Conservation (phyloP, 2,113 vertebrate species). For the Dipodomys spectabilis region DNA sequence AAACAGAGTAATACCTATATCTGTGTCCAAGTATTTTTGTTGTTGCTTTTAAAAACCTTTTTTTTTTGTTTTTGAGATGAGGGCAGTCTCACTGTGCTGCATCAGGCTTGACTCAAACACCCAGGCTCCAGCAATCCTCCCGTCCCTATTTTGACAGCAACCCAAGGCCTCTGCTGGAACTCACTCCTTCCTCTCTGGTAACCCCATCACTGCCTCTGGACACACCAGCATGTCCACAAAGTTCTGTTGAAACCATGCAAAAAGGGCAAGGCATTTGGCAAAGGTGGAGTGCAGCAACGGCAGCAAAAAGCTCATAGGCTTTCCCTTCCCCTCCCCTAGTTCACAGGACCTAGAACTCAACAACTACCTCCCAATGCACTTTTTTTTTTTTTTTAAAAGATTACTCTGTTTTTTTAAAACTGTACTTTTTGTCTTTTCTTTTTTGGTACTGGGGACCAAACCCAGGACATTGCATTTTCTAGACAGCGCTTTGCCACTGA, state of each 20-base stretch:
- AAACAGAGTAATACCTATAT: not conserved
- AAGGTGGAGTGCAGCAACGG: not conserved
- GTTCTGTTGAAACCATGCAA: not conserved
- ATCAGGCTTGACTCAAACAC: not conserved
- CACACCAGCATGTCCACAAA: no score
- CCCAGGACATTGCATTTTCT: no score
- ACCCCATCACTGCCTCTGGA: no score
- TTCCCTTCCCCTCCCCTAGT: not conserved
- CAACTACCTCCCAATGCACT: not conserved
- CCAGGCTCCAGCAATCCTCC: not conserved
- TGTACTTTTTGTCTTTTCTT: no score
- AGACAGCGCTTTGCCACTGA: no score
- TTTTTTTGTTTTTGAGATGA: no score
- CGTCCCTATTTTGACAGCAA: not conserved
- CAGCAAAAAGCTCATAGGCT: no score
- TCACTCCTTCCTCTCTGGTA: not conserved
- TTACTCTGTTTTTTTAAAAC: not conserved
- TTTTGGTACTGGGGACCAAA: no score
- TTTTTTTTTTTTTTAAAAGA: not conserved
- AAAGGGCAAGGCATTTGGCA: not conserved
- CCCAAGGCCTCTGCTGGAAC: not conserved
- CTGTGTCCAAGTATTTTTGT: not conserved
- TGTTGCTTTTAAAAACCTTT: no score
- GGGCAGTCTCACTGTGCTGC: no score
- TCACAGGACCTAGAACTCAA: not conserved